Evolutionary conservation across 2,888 invertebrate species (phyloP).

Genomic region (Mythimna ferrago): DNA sequence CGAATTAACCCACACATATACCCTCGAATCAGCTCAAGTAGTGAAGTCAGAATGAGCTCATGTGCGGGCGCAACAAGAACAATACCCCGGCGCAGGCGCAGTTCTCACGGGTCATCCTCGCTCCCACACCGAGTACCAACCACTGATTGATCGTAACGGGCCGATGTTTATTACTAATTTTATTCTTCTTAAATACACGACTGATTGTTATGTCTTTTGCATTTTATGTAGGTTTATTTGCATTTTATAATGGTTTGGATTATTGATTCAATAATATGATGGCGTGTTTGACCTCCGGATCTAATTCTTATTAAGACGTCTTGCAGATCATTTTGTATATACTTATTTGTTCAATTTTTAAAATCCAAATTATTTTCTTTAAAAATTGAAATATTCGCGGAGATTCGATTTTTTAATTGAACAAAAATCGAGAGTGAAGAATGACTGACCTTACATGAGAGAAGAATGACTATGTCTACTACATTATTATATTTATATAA

Average conservation of each 20-base stretch:
- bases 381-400: not conserved
- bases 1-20: conserved; percentile 63
- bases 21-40: conserved; percentile 59
- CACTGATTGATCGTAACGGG: conserved; percentile 86
- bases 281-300: conserved; percentile 2
- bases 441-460: too few relatives aligned
- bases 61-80: conserved; percentile 77
- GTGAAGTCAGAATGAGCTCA: conserved; percentile 78
- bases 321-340: not conserved
- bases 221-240: conserved; percentile 20
- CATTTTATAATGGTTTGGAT: conserved; percentile 14
- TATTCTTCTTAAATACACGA: conserved; percentile 62
- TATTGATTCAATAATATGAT: conserved; percentile 2
- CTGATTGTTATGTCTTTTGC: conserved; percentile 24
- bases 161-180: conserved; percentile 71
- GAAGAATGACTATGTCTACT: too few relatives aligned
- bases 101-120: conserved; percentile 84
- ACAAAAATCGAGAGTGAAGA: too few relatives aligned
- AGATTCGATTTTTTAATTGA: too few relatives aligned
- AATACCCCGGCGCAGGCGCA: conserved; percentile 73
- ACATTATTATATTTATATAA: too few relatives aligned
- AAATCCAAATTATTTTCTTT: not conserved
- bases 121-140: conserved; percentile 82
- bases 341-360: not conserved
- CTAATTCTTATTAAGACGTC: not conserved